A percentile compares a stretch with the other conserved stretches of the same genome.
phyloP scores from a whole-genome alignment of 64 coral and sea anemone genomes.

The Montipora foliosa region DNA sequence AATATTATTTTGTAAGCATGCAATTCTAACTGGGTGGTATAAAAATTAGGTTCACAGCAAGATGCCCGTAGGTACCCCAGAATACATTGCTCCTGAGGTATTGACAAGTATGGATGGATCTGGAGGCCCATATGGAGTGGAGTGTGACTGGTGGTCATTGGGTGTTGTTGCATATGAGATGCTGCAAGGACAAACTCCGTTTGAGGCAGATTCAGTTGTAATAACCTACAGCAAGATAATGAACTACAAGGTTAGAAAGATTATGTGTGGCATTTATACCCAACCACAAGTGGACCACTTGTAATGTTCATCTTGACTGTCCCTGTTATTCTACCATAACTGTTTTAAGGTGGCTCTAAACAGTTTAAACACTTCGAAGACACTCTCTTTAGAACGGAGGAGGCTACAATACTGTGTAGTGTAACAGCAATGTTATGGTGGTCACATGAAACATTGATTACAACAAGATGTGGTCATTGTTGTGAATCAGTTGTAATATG shows the following conservation, averaged over 20 bases:
- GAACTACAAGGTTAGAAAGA: conserved; percentile 85
- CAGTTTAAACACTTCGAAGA: too few species aligned
- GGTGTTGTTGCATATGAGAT: conserved; percentile 98
- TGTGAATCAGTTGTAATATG: too few species aligned
- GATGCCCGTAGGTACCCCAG: conserved; percentile 99
- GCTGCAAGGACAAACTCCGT: conserved; percentile 92
- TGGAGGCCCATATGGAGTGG: conserved; percentile 88
- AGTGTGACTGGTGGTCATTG: conserved; percentile 99
- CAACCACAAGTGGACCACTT: too few species aligned
- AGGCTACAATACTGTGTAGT: too few species aligned
- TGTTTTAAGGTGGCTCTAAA: too few species aligned
- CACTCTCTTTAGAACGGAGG: too few species aligned
- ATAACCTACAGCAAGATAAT: conserved; percentile 99
- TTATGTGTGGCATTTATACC: neutral
- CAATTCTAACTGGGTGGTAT: neutral
- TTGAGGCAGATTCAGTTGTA: conserved; percentile 94
- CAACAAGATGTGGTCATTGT: too few species aligned
- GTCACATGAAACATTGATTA: too few species aligned
- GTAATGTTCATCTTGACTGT: too few species aligned
- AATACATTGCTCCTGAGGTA: conserved; percentile 97
- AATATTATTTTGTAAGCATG: neutral
- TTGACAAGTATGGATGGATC: conserved; percentile 98
- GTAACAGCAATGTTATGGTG: too few species aligned
- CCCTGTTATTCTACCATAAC: too few species aligned
- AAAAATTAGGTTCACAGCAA: conserved; percentile 82